These are phyloP conservation scores for Sarcophaga carnaria DNA, from an alignment of 2,888 invertebrate species.

Conservation along the genomic window DNA sequence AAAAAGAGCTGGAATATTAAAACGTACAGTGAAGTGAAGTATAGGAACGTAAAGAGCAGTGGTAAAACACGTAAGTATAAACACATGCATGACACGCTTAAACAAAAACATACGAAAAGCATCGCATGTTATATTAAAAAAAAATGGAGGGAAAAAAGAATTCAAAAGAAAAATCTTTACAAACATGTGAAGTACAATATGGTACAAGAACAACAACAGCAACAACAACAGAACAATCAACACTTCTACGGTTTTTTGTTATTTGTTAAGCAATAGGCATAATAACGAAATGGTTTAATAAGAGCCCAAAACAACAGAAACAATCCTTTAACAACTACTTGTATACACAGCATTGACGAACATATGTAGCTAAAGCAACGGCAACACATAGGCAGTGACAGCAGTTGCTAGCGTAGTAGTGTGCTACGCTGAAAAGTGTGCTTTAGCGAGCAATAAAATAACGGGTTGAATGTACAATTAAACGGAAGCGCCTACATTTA, in stretches of 20 bases:
- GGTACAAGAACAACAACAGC: constrained; percentile 46
- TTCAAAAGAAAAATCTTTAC: background rate
- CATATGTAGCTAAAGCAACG: background rate
- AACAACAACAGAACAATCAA: constrained; percentile 60
- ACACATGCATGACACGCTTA: constrained; percentile 22
- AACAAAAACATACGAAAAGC: background rate
- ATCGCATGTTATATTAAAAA: background rate
- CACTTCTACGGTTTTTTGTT: constrained; percentile 1
- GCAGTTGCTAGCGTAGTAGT: background rate
- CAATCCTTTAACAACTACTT: background rate
- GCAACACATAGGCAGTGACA: background rate
- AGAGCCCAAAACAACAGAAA: constrained; percentile 17
- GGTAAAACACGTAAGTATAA: constrained; percentile 39
- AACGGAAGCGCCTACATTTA: constrained; percentile 49
- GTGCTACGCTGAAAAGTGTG: constrained; percentile 20
- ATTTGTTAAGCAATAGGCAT: constrained; percentile 57
- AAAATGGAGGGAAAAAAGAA: background rate
- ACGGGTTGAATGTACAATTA: constrained; percentile 60
- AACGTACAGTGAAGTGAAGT: background rate
- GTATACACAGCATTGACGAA: too few relatives aligned
- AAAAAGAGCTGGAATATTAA: background rate
- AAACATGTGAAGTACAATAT: constrained; percentile 30
- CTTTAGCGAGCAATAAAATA: constrained; percentile 25
- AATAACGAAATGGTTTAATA: constrained; percentile 63
- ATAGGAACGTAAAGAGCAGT: constrained; percentile 3